phyloP scores from a whole-genome alignment of 2,888 invertebrate species.

The Drosophila helvetica region DNA sequence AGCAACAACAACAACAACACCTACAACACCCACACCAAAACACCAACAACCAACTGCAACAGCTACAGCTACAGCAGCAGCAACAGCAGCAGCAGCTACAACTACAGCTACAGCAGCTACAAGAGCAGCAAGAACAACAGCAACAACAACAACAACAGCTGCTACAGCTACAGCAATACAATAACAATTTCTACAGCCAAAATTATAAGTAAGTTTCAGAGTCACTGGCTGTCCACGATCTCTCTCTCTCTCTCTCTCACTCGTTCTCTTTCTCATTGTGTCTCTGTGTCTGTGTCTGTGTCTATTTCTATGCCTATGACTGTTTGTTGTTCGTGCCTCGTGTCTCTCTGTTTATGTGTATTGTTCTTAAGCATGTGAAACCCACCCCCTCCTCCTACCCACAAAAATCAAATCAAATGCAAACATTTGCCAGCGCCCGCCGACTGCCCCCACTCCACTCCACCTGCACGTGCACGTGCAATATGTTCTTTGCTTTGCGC shows the following conservation, averaged over 20 bases:
- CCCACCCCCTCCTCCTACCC: not conserved
- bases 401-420: conserved; percentile 33
- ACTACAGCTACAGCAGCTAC: conserved; percentile 34
- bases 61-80: conserved; percentile 62
- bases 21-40: conserved; percentile 48
- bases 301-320: conserved; percentile 22
- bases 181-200: conserved; percentile 68
- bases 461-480: not conserved
- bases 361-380: conserved; percentile 36
- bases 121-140: conserved; percentile 48
- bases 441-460: conserved; percentile 4
- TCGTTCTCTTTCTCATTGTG: no score
- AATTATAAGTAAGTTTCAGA: conserved; percentile 75
- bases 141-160: conserved; percentile 42
- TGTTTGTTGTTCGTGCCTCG: conserved; percentile 8
- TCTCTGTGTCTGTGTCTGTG: conserved; percentile 19
- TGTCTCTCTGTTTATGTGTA: conserved; percentile 16
- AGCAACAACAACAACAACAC: conserved; percentile 53
- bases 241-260: not conserved
- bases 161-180: conserved; percentile 62
- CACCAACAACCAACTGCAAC: conserved; percentile 49
- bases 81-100: conserved; percentile 51
- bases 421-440: conserved; percentile 48
- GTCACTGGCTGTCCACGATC: conserved; percentile 15
- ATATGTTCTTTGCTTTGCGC: conserved; percentile 6